Evolutionary conservation across 2,888 invertebrate species (phyloP).

Genomic region (Tetragonula carbonaria): DNA sequence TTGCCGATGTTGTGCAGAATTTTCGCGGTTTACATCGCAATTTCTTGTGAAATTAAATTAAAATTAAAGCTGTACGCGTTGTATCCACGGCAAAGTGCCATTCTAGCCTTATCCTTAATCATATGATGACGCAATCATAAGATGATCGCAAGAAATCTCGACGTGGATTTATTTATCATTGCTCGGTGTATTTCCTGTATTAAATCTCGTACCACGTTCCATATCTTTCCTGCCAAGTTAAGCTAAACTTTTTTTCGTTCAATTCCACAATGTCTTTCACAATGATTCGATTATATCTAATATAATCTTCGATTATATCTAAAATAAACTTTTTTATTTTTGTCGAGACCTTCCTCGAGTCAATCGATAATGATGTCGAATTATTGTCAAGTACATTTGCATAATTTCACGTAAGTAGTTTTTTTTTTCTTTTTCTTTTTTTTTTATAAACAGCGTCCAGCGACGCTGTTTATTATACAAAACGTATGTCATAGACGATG

Average conservation of each 20-base stretch:
- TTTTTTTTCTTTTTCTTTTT: too few relatives aligned
- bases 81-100: conserved; percentile 44
- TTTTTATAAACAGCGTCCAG: neutral
- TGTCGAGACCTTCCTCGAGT: too few relatives aligned
- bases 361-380: too few relatives aligned
- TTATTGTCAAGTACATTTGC: too few relatives aligned
- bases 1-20: neutral
- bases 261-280: neutral
- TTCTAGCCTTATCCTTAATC: conserved; percentile 46
- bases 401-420: too few relatives aligned
- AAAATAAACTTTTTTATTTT: too few relatives aligned
- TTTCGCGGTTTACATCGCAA: conserved; percentile 6
- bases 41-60: conserved; percentile 11
- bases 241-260: neutral
- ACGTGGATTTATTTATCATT: conserved; percentile 30
- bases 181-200: neutral
- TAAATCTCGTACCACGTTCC: neutral
- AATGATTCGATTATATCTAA: neutral
- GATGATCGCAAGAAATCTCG: conserved; percentile 21
- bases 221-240: neutral
- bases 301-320: too few relatives aligned
- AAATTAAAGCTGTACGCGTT: conserved; percentile 20
- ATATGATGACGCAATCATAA: conserved; percentile 36
- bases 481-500: neutral
- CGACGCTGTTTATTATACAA: neutral